phyloP scores from a whole-genome alignment of 2,113 vertebrate species.

The Ctenomys sociabilis region DNA sequence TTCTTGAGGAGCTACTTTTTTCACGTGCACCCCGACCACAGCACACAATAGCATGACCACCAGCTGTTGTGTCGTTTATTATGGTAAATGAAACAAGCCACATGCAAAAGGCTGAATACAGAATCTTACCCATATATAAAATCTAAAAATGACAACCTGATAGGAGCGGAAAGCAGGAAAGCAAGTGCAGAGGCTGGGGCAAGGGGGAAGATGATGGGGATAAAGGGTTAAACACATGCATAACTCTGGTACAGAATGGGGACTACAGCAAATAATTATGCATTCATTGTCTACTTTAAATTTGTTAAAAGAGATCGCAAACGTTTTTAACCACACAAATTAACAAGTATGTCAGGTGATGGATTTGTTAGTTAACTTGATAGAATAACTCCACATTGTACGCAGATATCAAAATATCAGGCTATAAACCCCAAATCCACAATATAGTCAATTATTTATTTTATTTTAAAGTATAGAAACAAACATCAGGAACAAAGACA shows the following conservation, averaged over 20 bases:
- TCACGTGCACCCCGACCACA: background rate
- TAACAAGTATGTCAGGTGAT: background rate
- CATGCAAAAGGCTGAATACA: background rate
- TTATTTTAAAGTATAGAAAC: too few species aligned
- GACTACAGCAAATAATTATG: background rate
- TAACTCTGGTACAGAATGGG: background rate
- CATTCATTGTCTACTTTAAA: background rate
- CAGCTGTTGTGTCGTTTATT: background rate
- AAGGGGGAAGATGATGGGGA: background rate
- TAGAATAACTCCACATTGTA: background rate
- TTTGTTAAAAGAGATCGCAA: background rate
- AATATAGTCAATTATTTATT: background rate
- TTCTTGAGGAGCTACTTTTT: background rate
- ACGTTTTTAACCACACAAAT: background rate
- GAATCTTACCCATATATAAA: background rate
- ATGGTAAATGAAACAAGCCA: background rate
- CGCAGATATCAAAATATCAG: background rate
- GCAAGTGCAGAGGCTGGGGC: background rate
- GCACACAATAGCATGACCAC: rapidly evolving
- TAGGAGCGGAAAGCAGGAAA: background rate
- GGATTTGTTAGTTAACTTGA: background rate
- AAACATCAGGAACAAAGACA: too few species aligned
- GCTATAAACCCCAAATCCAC: background rate
- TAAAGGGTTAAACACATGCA: background rate
- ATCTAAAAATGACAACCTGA: background rate